Evolutionary conservation across 2,113 vertebrate genomes (phyloP).

Genomic region (Muntiacus muntjak): DNA sequence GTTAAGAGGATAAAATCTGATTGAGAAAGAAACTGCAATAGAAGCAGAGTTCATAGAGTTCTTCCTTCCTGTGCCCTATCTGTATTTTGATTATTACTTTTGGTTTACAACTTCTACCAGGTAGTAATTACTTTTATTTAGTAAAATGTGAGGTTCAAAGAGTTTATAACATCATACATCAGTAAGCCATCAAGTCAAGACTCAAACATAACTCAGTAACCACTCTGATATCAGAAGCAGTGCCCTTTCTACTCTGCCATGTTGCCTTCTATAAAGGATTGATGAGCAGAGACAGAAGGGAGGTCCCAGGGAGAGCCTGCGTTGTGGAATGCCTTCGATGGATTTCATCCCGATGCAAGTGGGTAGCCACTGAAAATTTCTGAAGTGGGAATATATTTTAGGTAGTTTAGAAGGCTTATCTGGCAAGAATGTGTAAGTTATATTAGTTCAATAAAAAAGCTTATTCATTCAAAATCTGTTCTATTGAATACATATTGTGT

Average conservation of each 20-base stretch:
- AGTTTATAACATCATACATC: neutral
- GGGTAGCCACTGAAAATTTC: neutral
- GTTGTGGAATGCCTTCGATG: neutral
- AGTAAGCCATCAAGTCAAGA: neutral
- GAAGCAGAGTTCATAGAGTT: neutral
- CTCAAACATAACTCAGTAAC: neutral
- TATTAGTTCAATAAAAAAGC: neutral
- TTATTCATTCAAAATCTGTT: neutral
- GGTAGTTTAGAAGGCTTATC: neutral
- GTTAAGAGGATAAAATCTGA: neutral
- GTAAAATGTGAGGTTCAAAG: neutral
- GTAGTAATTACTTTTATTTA: neutral
- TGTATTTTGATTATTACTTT: neutral
- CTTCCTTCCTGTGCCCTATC: neutral
- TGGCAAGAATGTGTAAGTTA: neutral
- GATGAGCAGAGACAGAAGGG: neutral
- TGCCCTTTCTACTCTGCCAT: neutral
- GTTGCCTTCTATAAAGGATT: neutral
- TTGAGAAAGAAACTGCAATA: neutral
- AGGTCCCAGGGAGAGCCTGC: neutral
- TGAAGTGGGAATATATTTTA: neutral
- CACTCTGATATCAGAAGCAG: neutral
- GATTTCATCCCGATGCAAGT: neutral
- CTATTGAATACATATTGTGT: neutral
- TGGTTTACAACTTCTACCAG: neutral